phyloP scores from a whole-genome alignment of 2,888 invertebrate species.

The Ganaspis brasiliensis region DNA sequence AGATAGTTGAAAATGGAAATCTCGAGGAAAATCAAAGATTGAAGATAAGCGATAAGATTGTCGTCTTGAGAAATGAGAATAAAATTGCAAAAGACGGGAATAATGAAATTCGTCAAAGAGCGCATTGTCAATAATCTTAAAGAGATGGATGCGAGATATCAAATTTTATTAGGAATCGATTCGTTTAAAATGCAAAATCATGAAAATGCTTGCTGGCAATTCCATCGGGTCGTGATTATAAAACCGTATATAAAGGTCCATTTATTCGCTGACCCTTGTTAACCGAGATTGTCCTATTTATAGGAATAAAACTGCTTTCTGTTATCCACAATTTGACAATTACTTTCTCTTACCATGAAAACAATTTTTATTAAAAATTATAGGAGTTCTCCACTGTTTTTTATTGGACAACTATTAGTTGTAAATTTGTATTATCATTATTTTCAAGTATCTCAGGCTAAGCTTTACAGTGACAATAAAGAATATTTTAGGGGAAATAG shows the following conservation, averaged over 20 bases:
- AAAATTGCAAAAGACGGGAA: conserved; percentile 13
- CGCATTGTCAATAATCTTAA: conserved; percentile 27
- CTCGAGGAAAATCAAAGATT: neutral
- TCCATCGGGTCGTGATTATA: neutral
- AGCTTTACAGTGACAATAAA: too few species aligned
- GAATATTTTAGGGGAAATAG: too few species aligned
- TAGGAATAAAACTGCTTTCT: conserved; percentile 1
- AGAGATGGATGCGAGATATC: conserved; percentile 25
- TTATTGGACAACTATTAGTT: too few species aligned
- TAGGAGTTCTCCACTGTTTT: too few species aligned
- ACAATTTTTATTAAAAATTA: too few species aligned
- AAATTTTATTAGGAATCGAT: conserved; percentile 37
- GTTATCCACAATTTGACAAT: neutral
- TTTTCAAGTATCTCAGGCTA: too few species aligned
- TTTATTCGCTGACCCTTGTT: conserved; percentile 13
- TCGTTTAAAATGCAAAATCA: conserved; percentile 28
- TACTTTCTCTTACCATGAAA: neutral
- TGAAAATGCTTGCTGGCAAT: conserved; percentile 13
- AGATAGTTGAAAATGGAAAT: conserved; percentile 6
- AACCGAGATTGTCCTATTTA: neutral
- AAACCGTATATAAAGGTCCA: neutral
- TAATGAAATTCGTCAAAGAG: conserved; percentile 34
- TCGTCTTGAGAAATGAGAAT: conserved; percentile 28
- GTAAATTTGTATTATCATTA: too few species aligned
- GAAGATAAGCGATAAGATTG: conserved; percentile 8